phyloP scores from a whole-genome alignment of 2,113 vertebrate genomes.

The Talpa occidentalis region DNA sequence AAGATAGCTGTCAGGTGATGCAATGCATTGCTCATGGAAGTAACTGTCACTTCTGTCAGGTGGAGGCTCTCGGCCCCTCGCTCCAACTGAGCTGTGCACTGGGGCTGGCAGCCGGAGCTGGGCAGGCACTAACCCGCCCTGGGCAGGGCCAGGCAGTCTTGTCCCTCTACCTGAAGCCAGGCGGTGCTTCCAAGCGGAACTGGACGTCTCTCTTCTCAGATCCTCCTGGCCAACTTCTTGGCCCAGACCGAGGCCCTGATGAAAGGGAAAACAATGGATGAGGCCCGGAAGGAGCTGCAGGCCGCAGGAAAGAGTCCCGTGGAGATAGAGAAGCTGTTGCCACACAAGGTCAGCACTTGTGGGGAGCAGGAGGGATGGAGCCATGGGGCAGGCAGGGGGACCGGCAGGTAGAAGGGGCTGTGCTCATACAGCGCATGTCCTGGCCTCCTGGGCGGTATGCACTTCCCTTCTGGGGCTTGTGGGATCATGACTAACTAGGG shows the following conservation, averaged over 20 bases:
- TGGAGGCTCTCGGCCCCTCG: fast-evolving
- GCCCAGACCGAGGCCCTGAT: constrained; percentile 98
- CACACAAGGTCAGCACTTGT: constrained; percentile 91
- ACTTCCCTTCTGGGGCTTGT: background rate
- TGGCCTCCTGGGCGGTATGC: background rate
- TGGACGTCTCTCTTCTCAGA: constrained; percentile 84
- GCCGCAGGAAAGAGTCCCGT: constrained; percentile 88
- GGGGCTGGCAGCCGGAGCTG: background rate
- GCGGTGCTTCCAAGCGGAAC: background rate
- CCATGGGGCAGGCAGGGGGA: background rate
- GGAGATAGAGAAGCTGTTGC: constrained; percentile 92
- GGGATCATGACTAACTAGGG: background rate
- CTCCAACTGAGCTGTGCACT: background rate
- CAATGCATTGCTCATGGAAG: too few relatives aligned
- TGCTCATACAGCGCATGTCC: background rate
- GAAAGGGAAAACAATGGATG: constrained; percentile 93
- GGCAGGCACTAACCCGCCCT: background rate
- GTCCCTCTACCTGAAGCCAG: background rate
- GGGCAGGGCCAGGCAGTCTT: background rate
- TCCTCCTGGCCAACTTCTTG: constrained; percentile 96
- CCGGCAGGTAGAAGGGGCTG: background rate
- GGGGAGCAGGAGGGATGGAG: background rate
- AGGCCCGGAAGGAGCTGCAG: constrained; percentile 94
- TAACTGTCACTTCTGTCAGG: too few relatives aligned
- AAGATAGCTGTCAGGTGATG: background rate